phyloP scores from a whole-genome alignment of 2,113 vertebrate species.

The Cottus gobio region DNA sequence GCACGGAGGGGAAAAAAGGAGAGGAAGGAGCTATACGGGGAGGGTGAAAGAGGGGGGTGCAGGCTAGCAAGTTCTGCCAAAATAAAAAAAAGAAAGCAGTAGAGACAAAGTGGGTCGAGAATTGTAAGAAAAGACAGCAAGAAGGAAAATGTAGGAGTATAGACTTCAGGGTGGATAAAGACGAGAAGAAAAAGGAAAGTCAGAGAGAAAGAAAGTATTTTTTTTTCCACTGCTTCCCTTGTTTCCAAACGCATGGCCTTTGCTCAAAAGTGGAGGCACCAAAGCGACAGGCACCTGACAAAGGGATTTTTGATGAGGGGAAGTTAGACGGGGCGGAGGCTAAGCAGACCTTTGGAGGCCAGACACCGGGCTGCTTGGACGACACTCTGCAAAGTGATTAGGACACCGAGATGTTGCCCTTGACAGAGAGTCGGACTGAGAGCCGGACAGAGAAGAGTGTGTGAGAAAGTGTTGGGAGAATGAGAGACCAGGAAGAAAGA shows the following conservation, averaged over 20 bases:
- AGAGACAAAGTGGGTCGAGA: conserved; percentile 47
- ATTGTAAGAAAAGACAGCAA: conserved; percentile 49
- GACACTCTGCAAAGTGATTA: conserved; percentile 56
- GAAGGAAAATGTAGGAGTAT: conserved; percentile 41
- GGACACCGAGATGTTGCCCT: conserved; percentile 60
- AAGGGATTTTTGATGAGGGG: conserved; percentile 39
- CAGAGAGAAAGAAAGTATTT: neutral
- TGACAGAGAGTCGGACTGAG: conserved; percentile 43
- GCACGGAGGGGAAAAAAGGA: conserved; percentile 46
- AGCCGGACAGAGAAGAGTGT: conserved; percentile 45
- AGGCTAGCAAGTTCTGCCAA: conserved; percentile 52
- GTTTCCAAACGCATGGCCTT: conserved; percentile 22
- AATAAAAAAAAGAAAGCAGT: conserved; percentile 41
- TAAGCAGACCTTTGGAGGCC: conserved; percentile 41
- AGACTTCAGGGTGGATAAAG: conserved; percentile 37
- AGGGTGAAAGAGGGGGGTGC: conserved; percentile 31
- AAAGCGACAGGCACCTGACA: conserved; percentile 54
- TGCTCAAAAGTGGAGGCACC: conserved; percentile 28
- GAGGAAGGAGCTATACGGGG: conserved; percentile 60
- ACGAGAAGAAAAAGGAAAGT: conserved; percentile 7
- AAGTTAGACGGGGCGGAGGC: conserved; percentile 38
- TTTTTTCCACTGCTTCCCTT: conserved; percentile 33
- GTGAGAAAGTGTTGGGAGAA: conserved; percentile 63
- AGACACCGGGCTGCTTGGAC: conserved; percentile 54
- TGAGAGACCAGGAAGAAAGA: conserved; percentile 63